phyloP scores from a whole-genome alignment of 2,797 vertebrate genomes.

The Hyperoplus lanceolatus region DNA sequence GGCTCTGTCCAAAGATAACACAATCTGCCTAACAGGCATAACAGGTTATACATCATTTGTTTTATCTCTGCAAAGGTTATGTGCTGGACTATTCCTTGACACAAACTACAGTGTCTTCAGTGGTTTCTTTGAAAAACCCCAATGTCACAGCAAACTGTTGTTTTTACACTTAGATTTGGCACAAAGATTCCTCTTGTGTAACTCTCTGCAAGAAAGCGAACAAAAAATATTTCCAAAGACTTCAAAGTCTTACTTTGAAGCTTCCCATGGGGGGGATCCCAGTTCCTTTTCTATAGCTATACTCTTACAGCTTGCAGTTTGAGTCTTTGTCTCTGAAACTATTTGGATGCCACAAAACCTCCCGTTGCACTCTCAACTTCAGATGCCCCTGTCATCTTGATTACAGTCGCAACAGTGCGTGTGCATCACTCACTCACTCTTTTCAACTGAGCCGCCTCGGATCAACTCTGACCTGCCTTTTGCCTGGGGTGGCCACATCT shows the following conservation, averaged over 20 bases:
- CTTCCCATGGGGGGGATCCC: neutral
- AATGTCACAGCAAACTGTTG: neutral
- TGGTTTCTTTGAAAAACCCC: neutral
- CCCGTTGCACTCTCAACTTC: slow-evolving; percentile 47
- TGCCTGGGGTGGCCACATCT: slow-evolving; percentile 57
- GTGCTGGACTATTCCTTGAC: neutral
- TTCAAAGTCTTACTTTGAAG: slow-evolving; percentile 12
- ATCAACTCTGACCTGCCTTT: slow-evolving; percentile 67
- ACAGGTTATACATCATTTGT: neutral
- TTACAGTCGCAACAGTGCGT: slow-evolving; percentile 44
- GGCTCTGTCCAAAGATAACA: neutral
- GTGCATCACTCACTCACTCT: slow-evolving; percentile 50
- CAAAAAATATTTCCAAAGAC: neutral
- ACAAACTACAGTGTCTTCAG: neutral
- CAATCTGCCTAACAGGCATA: neutral
- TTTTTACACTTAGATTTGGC: slow-evolving; percentile 9
- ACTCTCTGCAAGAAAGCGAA: slow-evolving; percentile 11
- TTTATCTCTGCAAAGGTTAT: neutral
- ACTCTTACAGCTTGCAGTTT: slow-evolving; percentile 25
- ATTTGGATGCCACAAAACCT: slow-evolving; percentile 27
- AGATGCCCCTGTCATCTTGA: slow-evolving; percentile 68
- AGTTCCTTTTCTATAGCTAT: slow-evolving; percentile 13
- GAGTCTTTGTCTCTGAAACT: slow-evolving; percentile 30
- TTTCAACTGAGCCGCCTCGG: slow-evolving; percentile 29
- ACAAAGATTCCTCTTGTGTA: neutral